Evolutionary conservation across 2,797 vertebrate genomes (phyloP), one percentile per base, ranked within the genome.

Genomic region (Todus mexicanus): DNA sequence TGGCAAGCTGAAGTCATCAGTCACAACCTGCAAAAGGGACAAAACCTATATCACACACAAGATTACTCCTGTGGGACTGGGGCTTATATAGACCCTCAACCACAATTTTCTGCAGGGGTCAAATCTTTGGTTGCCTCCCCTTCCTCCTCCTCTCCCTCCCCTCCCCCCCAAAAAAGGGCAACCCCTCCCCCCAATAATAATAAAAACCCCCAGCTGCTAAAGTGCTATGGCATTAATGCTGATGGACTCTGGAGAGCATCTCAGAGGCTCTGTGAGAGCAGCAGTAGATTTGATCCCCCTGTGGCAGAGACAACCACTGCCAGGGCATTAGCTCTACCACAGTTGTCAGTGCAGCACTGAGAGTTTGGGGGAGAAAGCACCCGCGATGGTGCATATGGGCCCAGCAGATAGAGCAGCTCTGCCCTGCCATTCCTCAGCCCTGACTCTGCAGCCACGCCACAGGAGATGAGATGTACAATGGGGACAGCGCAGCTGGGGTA

Each of bases 381-480:
- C 35, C 1, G 7, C 64, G 29, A n/a, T 7, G 19, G 15, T 12
- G 9, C 20, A 16, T 1, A 4, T 6, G n/a, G 15, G 54, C 35
- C 14, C 53, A 31, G 56, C 5, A 5, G 68, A 19, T 1, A n/a
- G 8, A 54, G 66, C 43, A 26, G 31, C 64, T 35, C 61, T 35
- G 29, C 26, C 33, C 69, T 50, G 31, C 50, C 42, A 10, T 18
- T 37, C 5, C n/a, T 37, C 64, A 21, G 51, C 56, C 50, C 40
- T 7, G 43, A 45, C 25, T 11, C 59, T 19, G 40, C 54, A 65
- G 47, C 54, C 35, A 4, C 5, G 7, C 11, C 47, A 10, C 19
- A 35, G n/a, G 38, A 73, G 27, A 11, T 2, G 35, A 54, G 56
- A 47, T 1, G 26, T 1, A 11, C 12, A 16, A 9, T 0, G 0